phyloP scores from a whole-genome alignment of 2,888 invertebrate species.

The Imbricaverruca yamaguchii region DNA sequence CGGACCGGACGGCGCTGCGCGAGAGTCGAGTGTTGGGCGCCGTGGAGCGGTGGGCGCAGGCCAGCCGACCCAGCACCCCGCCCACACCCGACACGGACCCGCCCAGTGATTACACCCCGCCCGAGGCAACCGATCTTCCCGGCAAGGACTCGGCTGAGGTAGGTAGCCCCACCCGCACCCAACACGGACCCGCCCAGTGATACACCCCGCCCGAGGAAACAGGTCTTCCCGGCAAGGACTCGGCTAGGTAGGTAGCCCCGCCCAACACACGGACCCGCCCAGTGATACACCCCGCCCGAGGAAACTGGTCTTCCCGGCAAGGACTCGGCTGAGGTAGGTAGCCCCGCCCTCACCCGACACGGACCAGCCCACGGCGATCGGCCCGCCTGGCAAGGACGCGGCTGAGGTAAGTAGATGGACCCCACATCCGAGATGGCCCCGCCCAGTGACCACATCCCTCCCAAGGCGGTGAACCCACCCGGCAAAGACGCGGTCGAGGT shows the following conservation, averaged over 20 bases:
- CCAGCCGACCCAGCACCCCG: conserved; percentile 13
- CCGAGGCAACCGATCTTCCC: neutral
- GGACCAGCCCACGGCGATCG: neutral
- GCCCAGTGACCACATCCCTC: conserved; percentile 3
- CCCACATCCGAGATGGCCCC: no score
- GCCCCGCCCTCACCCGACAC: neutral
- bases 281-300: conserved; percentile 10
- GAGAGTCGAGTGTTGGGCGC: conserved; percentile 82
- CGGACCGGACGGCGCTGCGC: conserved; percentile 84
- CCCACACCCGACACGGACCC: conserved; percentile 10
- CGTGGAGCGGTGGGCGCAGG: conserved; percentile 70
- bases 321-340: neutral
- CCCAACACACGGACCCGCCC: conserved; percentile 6
- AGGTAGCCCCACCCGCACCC: neutral
- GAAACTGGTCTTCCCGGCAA: no score
- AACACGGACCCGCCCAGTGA: conserved; percentile 12
- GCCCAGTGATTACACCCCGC: conserved; percentile 9
- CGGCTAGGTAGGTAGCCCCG: neutral
- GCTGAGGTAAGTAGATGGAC: no score
- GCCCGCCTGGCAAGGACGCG: no score
- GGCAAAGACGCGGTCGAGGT: no score
- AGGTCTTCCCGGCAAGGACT: neutral
- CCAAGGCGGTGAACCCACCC: neutral
- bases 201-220: neutral
- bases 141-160: no score